Percentiles rank a stretch among this genome's conserved stretches.
Conservation (phyloP, 1,140 invertebrate species). For the Aphelinus atriplicis region DNA sequence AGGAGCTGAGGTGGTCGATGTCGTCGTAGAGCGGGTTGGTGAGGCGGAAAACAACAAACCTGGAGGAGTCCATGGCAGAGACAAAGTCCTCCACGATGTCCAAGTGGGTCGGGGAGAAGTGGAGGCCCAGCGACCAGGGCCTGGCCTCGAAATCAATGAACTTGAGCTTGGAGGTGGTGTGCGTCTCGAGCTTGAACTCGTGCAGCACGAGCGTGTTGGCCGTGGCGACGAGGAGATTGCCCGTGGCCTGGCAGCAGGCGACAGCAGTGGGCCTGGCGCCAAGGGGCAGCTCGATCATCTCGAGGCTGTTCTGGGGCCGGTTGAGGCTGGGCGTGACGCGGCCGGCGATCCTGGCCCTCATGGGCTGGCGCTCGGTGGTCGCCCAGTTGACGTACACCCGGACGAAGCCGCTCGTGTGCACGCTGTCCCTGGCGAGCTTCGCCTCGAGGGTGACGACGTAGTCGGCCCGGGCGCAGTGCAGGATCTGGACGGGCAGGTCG, state of each 20-base stretch:
- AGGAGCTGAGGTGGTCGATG: conserved; percentile 54
- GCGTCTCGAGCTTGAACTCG: conserved; percentile 70
- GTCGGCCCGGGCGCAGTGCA: conserved; percentile 70
- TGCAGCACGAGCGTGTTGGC: conserved; percentile 68
- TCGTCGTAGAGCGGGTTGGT: conserved; percentile 62
- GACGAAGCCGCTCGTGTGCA: conserved; percentile 68
- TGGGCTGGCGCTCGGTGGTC: conserved; percentile 67
- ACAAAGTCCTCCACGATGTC: conserved; percentile 72
- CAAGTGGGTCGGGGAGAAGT: conserved; percentile 66
- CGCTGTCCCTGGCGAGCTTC: conserved; percentile 68
- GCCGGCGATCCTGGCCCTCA: conserved; percentile 77
- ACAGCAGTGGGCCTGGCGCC: conserved; percentile 68
- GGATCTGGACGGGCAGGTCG: conserved; percentile 70
- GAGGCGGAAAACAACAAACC: conserved; percentile 55
- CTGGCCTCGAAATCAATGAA: conserved; percentile 75
- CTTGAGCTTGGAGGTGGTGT: conserved; percentile 72
- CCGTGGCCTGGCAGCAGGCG: conserved; percentile 72
- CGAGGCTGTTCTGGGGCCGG: conserved; percentile 68
- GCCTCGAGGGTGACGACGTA: conserved; percentile 73
- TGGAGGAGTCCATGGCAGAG: conserved; percentile 63
- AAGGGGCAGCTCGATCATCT: conserved; percentile 77
- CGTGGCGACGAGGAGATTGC: conserved; percentile 70
- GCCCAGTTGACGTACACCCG: conserved; percentile 75
- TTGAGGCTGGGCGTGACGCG: conserved; percentile 73
- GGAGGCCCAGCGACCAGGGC: conserved; percentile 65